Evolutionary conservation across 92 coral and sea anemone species (phyloP), one percentile per base, ranked within the genome.

Genomic region (Zoanthus sansibaricus): DNA sequence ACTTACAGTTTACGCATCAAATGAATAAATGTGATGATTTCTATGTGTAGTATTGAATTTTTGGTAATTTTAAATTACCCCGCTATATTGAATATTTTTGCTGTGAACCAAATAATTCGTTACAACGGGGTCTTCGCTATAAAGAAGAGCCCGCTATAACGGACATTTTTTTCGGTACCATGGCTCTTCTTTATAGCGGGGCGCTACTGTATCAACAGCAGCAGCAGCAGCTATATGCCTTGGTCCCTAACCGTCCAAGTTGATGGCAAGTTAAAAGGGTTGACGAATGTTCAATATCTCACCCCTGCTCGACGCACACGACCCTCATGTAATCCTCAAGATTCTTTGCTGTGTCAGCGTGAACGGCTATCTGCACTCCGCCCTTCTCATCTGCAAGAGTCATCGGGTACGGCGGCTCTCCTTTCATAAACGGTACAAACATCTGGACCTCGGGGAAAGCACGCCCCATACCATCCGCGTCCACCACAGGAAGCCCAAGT

Each of bases 401-500:
- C 45, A 94, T 90, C 48, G 98, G 98, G 84, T 91, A 86, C 15
- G 98, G 88, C 30, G 84, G 87, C 31, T 89, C 83, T 18, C 98
- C 99, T 71, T 89, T 85, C 20, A 97, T 94, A 76, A 87, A 92
- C 12, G 99, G 99, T 66, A 91, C 51, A 76, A 92, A 88, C 99
- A 97, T 97, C 45, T 95, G 98, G 49, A 97, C 88, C 83, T 95
- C 96, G 54, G 99, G 99, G 86, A 97, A 97, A 32, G 99, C 99
- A 86, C 99, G 98, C 11, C 99, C 99, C 99, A 97, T 97, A 86
- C 98, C 98, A 89, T 97, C 99, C 45, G 95, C 98, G 72, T 97
- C 99, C 18, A 97, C 98, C 79, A 95, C 92, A 75, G 99, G 99
- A 42, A 97, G 83, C 46, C 97, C 93, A 20, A 91, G 88, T 32